Evolutionary conservation across 1,140 invertebrate genomes (phyloP).

Genomic region (Drosophila fuyamai): DNA sequence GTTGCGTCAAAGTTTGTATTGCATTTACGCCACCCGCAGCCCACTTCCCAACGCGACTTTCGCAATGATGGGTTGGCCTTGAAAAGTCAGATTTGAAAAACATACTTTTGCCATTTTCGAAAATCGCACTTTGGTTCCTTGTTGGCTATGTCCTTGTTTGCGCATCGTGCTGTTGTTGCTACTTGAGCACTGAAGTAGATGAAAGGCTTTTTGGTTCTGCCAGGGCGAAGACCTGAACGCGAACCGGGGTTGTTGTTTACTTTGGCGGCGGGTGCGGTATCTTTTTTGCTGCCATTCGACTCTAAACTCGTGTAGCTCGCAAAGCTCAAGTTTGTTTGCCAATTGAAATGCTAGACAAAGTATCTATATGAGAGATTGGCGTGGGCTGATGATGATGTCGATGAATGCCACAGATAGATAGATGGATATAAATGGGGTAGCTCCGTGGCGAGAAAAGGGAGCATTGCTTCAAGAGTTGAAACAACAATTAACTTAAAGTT

Average conservation of each 20-base stretch:
- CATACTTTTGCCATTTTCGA: constrained; percentile 83
- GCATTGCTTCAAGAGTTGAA: constrained; percentile 19
- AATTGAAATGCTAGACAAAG: constrained; percentile 84
- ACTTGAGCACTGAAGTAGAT: constrained; percentile 77
- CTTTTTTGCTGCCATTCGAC: constrained; percentile 28
- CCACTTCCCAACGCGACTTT: constrained; percentile 1
- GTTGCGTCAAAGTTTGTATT: constrained; percentile 57
- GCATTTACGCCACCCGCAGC: constrained; percentile 1
- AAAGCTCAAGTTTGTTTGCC: constrained; percentile 73
- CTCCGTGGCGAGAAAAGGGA: constrained; percentile 8
- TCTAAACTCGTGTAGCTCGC: constrained; percentile 55
- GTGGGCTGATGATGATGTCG: constrained; percentile 38
- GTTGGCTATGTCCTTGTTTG: constrained; percentile 43
- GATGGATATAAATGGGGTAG: constrained; percentile 26
- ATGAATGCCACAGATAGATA: constrained; percentile 45
- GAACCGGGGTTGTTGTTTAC: constrained; percentile 56
- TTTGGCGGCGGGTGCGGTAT: constrained; percentile 71
- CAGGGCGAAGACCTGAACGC: constrained; percentile 32
- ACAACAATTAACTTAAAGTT: constrained; percentile 12
- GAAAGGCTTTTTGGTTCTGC: constrained; percentile 68
- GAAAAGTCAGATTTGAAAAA: constrained; percentile 82
- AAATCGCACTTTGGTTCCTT: constrained; percentile 67
- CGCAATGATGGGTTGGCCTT: constrained; percentile 53
- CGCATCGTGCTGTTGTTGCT: constrained; percentile 67
- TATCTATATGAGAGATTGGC: constrained; percentile 57